Percentiles rank a stretch among this genome's conserved stretches.
phyloP scores from a whole-genome alignment of 2,888 invertebrate species.

The Athalia cordata region DNA sequence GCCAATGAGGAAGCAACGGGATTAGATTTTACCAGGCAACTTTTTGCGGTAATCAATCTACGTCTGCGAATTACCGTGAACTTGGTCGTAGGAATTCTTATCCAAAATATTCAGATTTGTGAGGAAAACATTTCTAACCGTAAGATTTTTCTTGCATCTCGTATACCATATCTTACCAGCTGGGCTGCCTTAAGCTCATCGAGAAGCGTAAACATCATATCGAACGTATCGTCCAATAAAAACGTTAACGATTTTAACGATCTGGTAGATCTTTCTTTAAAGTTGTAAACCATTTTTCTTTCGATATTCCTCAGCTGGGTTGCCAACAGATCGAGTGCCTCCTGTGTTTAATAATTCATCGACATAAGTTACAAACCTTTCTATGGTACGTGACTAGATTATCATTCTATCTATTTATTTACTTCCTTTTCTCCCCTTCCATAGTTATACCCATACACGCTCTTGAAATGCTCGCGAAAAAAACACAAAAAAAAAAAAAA shows the following conservation, averaged over 20 bases:
- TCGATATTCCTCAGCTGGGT: slow-evolving; percentile 87
- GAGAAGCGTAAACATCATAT: slow-evolving; percentile 59
- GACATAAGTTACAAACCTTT: not conserved
- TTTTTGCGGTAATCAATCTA: too few relatives aligned
- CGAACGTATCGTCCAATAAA: slow-evolving; percentile 64
- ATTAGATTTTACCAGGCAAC: too few relatives aligned
- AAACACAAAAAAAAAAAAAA: too few relatives aligned
- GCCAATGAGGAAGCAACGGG: too few relatives aligned
- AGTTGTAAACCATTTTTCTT: slow-evolving; percentile 84
- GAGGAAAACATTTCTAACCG: not conserved
- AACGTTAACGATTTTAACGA: slow-evolving; percentile 80
- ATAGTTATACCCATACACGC: too few relatives aligned
- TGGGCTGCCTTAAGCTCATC: slow-evolving; percentile 61
- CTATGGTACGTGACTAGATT: not conserved
- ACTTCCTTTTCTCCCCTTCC: too few relatives aligned
- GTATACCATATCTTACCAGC: slow-evolving; percentile 39
- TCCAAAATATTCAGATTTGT: too few relatives aligned
- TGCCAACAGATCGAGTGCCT: slow-evolving; percentile 75
- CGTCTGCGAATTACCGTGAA: too few relatives aligned
- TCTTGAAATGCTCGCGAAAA: not conserved
- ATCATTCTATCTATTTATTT: too few relatives aligned
- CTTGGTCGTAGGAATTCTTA: too few relatives aligned
- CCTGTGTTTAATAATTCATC: slow-evolving; percentile 53
- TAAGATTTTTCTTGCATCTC: not conserved
- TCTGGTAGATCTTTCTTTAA: slow-evolving; percentile 86